Evolutionary conservation across 2,888 invertebrate genomes (phyloP), one percentile per base, ranked within the genome.

Genomic region (Eustalomyia histrio): DNA sequence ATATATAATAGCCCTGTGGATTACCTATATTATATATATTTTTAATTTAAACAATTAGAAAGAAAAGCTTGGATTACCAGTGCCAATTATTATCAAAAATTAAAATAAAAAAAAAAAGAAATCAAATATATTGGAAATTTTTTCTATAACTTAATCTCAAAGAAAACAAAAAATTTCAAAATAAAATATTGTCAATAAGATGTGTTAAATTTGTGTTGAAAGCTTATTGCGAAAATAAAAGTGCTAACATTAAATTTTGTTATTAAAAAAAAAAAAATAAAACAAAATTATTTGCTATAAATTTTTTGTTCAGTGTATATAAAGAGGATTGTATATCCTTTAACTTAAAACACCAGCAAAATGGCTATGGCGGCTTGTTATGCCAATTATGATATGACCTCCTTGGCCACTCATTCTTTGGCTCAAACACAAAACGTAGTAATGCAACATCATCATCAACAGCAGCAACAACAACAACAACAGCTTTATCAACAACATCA

Each of bases 321-420:
- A 82, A 76, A 67, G 82, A 71, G 55, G 79, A 43, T 43, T 71
- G 57, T 43, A n/a, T 29, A 75, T 79, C 79, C 74, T 79, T 75
- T 69, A 39, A n/a, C 29, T n/a, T 4, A 7, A 21, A 60, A 10
- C 53, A 57, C 16, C 35, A 55, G 53, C 80, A 84, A 76, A 76
- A 90, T 90, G 90, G 90, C 90, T 84, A 91, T 91, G 91, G 90
- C 91, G 76, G 90, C 90, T 71, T 91, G 90, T 78, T 91, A 90
- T 86, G 88, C 90, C 76, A 91, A 88, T 84, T 91, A 91, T 84
- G 89, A 91, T 86, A 87, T 90, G 88, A 87, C 89, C 76, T 86
- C 90, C 58, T 83, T 90, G 80, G 81, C 81, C 63, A 86, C 90
- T 83, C 90, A 90, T 83, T 86, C 87, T 84, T 86, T 90, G 88